Evolutionary conservation across 2,113 vertebrate species (phyloP), one percentile per base, ranked within the genome.

Genomic region (Rhynchopsitta pachyrhyncha): DNA sequence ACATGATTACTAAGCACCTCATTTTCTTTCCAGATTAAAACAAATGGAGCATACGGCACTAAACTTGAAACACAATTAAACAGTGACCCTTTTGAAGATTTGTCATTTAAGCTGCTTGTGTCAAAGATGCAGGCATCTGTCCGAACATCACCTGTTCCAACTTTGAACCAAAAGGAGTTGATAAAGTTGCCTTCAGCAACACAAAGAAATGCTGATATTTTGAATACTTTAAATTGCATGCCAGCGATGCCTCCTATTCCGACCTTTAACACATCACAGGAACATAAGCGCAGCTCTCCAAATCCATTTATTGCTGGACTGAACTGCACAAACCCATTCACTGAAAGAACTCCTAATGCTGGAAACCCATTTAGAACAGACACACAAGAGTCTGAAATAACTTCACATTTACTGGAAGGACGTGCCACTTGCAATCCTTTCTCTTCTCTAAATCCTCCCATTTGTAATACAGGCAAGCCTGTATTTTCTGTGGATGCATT

Each of bases 311-410:
- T 90, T 60, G 91, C 97, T 52, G 97, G 97, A 81, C 97, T 94
- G 64, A 98, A 55, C 94, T 97, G 97, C 97, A 98, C 98, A 83
- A 99, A 99, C 75, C 99, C 99, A 31, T 99, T 99, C 95, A 97
- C 97, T 0, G 98, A 98, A 70, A 97, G 97, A 23, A 96, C 96
- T 67, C 67, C 86, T 31, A 59, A 28, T 46, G 88, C 97, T 66
- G 95, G 98, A 87, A 98, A 98, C 93, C 98, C 98, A 4, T 98
- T 98, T 55, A 96, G 95, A 94, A 73, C 16, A 29, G 92, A 80
- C 52, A 47, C 14, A 31, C 88, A 27, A 55, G 95, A 97, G 82
- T 46, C 97, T 64, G 82, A 97, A 80, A 19, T 97, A 90, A 76
- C 84, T 96, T 22, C 97, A 75, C 91, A 93, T 97, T 11, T 98